Percentiles rank a stretch among this genome's conserved stretches.
phyloP scores from a whole-genome alignment of 1,140 invertebrate genomes.

The Trichogramma pretiosum region DNA sequence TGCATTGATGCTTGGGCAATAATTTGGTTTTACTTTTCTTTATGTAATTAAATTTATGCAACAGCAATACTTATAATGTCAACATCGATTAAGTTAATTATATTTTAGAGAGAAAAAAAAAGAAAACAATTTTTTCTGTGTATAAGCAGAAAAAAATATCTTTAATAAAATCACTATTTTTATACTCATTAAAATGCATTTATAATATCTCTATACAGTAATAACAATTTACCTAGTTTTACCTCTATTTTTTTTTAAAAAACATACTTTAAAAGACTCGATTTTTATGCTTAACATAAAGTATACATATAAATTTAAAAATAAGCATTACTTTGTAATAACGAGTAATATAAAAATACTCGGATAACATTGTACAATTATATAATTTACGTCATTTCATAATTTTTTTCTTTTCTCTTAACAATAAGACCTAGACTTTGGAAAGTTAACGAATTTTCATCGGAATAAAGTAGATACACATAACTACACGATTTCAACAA shows the following conservation, averaged over 20 bases:
- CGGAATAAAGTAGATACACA: too few relatives aligned
- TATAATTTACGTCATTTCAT: constrained; percentile 6
- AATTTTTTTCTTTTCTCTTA: constrained; percentile 2
- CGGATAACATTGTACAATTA: constrained; percentile 16
- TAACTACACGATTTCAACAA: too few relatives aligned
- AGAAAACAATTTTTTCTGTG: background rate
- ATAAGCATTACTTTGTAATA: constrained; percentile 10
- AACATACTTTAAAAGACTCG: too few relatives aligned
- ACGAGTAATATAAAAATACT: constrained; percentile 18
- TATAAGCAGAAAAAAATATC: constrained; percentile 5
- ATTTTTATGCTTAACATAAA: background rate
- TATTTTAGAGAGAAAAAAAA: background rate
- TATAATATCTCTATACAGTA: constrained; percentile 14
- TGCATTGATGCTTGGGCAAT: too few relatives aligned
- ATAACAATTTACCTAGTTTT: background rate
- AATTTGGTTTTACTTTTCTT: too few relatives aligned
- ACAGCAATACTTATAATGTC: too few relatives aligned
- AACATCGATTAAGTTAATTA: too few relatives aligned
- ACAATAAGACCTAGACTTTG: constrained; percentile 16
- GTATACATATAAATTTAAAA: background rate
- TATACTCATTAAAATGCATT: constrained; percentile 15
- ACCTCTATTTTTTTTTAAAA: too few relatives aligned
- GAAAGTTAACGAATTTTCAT: constrained; percentile 18
- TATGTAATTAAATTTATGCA: too few relatives aligned
- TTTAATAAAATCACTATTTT: constrained; percentile 19